Conservation (phyloP, 2,888 invertebrate species). For the Apotomis betuletana region DNA sequence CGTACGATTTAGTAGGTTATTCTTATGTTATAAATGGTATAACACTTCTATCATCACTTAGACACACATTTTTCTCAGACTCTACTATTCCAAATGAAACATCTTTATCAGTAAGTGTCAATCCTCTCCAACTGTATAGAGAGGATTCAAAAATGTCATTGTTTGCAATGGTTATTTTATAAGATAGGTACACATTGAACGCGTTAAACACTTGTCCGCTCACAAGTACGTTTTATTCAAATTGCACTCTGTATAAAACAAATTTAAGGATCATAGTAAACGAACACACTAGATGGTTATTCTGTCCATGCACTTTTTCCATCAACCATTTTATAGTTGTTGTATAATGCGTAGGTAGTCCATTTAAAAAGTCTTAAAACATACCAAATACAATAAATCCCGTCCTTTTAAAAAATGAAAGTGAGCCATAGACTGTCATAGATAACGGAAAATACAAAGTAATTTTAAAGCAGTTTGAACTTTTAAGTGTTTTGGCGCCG, state of each 20-base stretch:
- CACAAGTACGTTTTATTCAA: slow-evolving; percentile 14
- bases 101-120: too few relatives aligned
- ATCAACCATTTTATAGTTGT: slow-evolving; percentile 39
- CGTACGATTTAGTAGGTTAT: too few relatives aligned
- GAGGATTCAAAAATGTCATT: too few relatives aligned
- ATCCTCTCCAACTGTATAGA: too few relatives aligned
- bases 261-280: slow-evolving; percentile 23
- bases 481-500: slow-evolving; percentile 37
- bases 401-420: slow-evolving; percentile 31
- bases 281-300: slow-evolving; percentile 27
- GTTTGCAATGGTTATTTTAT: too few relatives aligned
- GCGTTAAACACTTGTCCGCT: slow-evolving; percentile 9
- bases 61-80: too few relatives aligned
- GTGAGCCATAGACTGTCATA: slow-evolving; percentile 5
- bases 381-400: slow-evolving; percentile 31
- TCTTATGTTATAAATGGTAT: too few relatives aligned
- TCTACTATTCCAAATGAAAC: too few relatives aligned
- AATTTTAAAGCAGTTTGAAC: slow-evolving; percentile 14
- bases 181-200: background rate
- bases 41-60: too few relatives aligned
- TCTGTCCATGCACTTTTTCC: slow-evolving; percentile 20
- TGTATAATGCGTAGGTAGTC: slow-evolving; percentile 11
- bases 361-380: slow-evolving; percentile 19
- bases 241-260: slow-evolving; percentile 9
- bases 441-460: slow-evolving; percentile 10